Conservation (phyloP, 2,888 invertebrate genomes). For the Crossocerus cetratus region DNA sequence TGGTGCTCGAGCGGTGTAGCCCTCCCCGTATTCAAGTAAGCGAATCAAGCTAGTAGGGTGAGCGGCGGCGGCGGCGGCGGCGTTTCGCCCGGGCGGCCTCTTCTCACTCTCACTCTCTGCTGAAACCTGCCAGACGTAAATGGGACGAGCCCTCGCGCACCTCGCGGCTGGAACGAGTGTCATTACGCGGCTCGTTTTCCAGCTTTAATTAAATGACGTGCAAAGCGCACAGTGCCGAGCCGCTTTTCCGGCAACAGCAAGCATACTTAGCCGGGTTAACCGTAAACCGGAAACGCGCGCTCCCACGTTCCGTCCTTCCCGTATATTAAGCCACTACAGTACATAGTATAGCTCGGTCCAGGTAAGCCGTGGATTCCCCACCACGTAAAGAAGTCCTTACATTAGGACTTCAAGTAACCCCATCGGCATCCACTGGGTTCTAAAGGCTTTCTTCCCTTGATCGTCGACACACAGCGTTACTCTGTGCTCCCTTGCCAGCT, state of each 20-base stretch:
- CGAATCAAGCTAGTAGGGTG: constrained; percentile 16
- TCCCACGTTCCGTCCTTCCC: constrained; percentile 4
- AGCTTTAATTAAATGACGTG: constrained; percentile 58
- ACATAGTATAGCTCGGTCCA: too few species aligned
- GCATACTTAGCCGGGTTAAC: constrained; percentile 35
- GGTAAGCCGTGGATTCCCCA: too few species aligned
- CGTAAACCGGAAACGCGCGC: constrained; percentile 45
- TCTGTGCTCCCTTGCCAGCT: too few species aligned
- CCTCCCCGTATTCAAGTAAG: constrained; percentile 2
- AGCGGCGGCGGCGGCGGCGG: too few species aligned
- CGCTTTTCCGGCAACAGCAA: constrained; percentile 30
- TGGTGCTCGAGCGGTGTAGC: too few species aligned
- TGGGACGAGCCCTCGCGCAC: constrained; percentile 30
- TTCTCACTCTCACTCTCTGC: background rate
- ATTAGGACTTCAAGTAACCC: too few species aligned
- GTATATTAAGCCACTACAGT: constrained; percentile 19
- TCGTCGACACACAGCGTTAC: too few species aligned
- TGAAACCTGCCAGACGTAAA: constrained; percentile 31
- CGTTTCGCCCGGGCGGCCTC: too few species aligned
- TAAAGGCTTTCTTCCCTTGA: too few species aligned
- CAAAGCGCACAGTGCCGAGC: constrained; percentile 39
- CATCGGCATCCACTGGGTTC: too few species aligned
- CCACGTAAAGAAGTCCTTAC: too few species aligned
- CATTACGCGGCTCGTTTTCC: constrained; percentile 59
- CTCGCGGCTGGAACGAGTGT: constrained; percentile 42